Base-by-base conservation (phyloP, 2,113 vertebrate species). In the Caretta caretta region DNA sequence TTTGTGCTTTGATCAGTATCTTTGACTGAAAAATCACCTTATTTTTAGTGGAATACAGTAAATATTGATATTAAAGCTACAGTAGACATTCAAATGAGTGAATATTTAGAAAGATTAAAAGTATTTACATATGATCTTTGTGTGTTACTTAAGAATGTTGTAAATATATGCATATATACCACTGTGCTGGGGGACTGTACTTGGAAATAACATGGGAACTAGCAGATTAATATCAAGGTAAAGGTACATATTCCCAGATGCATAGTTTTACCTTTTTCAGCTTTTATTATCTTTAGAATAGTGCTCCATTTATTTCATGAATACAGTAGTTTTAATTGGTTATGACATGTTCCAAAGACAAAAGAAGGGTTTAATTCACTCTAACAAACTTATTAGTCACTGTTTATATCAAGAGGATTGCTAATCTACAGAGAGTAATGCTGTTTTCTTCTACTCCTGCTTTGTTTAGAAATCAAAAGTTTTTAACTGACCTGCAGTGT, bases 331-430 rank as follows among this genome's bases (percentile, higher is more conserved):
- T 98, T 98, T 99, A 99, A 99, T 99, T 99, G 98, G 98, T 98
- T 97, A 98, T 99, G 99, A 99, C 99, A 99, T 96, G 97, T 98
- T 98, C 98, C 98, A 98, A 98, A 99, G 99, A 99, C 99, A 99
- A 99, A 99, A 99, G 99, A 99, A 98, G 98, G 96, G 97, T 98
- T 98, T 99, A 99, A 99, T 99, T 99, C 98, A 98, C 97, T 98
- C 98, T 99, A 99, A 99, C 99, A 99, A 99, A 99, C 98, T 99
- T 99, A 98, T 99, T 98, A 98, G 98, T 98, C 98, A 97, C 98
- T 99, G 97, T 98, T 99, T 99, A 98, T 98, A 97, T 97, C 98
- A 97, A 98, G 98, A 98, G 98, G 95, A 98, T 98, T 98, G 96
- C 96, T 98, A 96, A 96, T 98, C 98, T 98, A 98, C 93, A 97